Percentiles rank a stretch among this genome's conserved stretches.
phyloP scores from a whole-genome alignment of 2,113 vertebrate genomes.

The Rhadina sibilatrix region DNA sequence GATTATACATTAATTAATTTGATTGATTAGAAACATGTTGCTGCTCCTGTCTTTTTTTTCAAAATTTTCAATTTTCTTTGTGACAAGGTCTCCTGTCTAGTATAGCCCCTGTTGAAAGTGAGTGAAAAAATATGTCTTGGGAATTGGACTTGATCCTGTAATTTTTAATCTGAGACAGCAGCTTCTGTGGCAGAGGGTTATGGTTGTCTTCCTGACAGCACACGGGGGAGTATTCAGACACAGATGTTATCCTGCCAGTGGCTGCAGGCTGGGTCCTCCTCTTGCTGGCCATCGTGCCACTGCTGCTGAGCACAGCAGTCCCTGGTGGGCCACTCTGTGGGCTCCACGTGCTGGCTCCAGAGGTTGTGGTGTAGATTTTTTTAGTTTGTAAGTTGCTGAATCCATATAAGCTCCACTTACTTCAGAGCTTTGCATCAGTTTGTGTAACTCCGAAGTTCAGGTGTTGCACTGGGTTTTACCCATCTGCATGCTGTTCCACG shows the following conservation, averaged over 20 bases:
- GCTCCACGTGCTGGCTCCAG: rapidly evolving
- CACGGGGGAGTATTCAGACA: not conserved
- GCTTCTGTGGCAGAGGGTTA: not conserved
- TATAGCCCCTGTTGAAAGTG: not conserved
- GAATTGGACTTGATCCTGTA: not conserved
- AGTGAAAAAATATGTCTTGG: not conserved
- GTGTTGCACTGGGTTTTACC: not conserved
- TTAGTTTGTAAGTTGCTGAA: not conserved
- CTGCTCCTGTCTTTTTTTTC: not conserved
- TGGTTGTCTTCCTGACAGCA: not conserved
- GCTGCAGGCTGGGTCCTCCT: not conserved
- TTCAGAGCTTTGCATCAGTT: rapidly evolving
- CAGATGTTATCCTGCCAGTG: not conserved
- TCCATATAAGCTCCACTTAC: rapidly evolving
- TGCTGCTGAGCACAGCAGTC: not conserved
- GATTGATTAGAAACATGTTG: not conserved
- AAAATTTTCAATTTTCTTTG: not conserved
- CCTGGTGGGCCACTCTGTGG: not conserved
- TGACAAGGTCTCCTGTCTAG: not conserved
- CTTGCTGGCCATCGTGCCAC: not conserved
- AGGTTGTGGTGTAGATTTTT: not conserved
- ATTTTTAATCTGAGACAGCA: not conserved
- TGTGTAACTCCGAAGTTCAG: not conserved
- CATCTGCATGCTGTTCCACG: not conserved
- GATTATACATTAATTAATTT: not conserved